phyloP scores from a whole-genome alignment of 2,113 vertebrate genomes.

The Galbula dea region DNA sequence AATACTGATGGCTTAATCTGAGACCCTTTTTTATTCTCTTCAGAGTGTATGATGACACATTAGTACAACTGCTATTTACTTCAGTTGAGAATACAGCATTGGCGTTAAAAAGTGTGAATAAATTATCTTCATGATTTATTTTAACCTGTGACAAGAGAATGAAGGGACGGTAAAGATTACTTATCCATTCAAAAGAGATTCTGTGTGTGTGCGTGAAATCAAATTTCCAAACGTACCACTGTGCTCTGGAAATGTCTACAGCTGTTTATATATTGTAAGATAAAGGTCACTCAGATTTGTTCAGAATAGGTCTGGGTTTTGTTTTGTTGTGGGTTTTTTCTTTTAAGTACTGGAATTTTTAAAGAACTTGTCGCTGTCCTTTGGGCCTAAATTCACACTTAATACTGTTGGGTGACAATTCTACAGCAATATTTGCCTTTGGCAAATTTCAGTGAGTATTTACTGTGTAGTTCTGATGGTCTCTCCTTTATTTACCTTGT shows the following conservation, averaged over 20 bases:
- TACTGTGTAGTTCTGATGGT: not conserved
- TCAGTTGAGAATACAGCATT: not conserved
- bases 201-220: too few species aligned
- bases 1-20: not conserved
- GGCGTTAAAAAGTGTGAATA: not conserved
- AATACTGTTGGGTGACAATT: not conserved
- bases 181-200: not conserved
- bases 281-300: not conserved
- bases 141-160: not conserved
- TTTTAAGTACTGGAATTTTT: not conserved
- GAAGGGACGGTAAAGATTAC: not conserved
- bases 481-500: not conserved
- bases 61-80: fast-evolving
- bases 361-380: not conserved
- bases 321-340: too few species aligned
- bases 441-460: not conserved
- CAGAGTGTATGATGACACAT: too few species aligned
- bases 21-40: fast-evolving
- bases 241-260: not conserved
- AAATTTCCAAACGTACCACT: not conserved
- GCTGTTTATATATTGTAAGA: not conserved
- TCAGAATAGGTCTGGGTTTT: not conserved
- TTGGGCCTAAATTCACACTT: not conserved
- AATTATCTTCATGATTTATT: not conserved
- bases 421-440: not conserved